These are phyloP conservation scores for Hycleus cichorii DNA, from an alignment of 1,140 invertebrate genomes.

Conservation along the genomic window DNA sequence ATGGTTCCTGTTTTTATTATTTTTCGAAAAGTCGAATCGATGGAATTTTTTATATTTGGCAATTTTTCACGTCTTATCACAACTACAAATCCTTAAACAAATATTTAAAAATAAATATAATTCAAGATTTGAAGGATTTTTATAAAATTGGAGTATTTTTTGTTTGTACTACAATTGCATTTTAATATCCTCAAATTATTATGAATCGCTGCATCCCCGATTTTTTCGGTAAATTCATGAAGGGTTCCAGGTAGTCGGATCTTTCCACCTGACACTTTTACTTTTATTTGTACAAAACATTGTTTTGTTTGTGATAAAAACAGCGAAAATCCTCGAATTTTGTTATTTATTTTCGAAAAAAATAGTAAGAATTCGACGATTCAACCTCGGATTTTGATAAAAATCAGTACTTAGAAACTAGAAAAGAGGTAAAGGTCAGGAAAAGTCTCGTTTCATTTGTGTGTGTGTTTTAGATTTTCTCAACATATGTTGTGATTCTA, in stretches of 20 bases:
- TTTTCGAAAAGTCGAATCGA: not conserved
- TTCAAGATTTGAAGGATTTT: not conserved
- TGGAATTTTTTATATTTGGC: too few relatives aligned
- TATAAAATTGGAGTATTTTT: not conserved
- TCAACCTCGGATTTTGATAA: not conserved
- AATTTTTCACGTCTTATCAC: conserved; percentile 1
- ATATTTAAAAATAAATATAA: not conserved
- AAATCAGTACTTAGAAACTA: not conserved
- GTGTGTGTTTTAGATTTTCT: conserved; percentile 9
- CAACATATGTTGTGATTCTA: conserved; percentile 4
- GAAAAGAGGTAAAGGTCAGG: conserved; percentile 15
- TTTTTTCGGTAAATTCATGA: not conserved
- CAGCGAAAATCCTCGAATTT: not conserved
- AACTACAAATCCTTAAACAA: not conserved
- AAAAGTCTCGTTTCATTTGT: conserved; percentile 13
- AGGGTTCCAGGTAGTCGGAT: conserved; percentile 4
- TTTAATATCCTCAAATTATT: not conserved
- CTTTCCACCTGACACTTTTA: conserved; percentile 17
- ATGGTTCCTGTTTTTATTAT: not conserved
- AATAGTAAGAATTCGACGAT: not conserved
- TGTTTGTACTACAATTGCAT: too few relatives aligned
- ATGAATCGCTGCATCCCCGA: not conserved
- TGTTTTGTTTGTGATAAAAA: conserved; percentile 3
- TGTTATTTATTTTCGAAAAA: conserved; percentile 1
- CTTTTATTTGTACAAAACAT: conserved; percentile 17